These are phyloP conservation scores for Sebastes oblongus DNA, from an alignment of 2,797 vertebrate species.

Conservation along the genomic window DNA sequence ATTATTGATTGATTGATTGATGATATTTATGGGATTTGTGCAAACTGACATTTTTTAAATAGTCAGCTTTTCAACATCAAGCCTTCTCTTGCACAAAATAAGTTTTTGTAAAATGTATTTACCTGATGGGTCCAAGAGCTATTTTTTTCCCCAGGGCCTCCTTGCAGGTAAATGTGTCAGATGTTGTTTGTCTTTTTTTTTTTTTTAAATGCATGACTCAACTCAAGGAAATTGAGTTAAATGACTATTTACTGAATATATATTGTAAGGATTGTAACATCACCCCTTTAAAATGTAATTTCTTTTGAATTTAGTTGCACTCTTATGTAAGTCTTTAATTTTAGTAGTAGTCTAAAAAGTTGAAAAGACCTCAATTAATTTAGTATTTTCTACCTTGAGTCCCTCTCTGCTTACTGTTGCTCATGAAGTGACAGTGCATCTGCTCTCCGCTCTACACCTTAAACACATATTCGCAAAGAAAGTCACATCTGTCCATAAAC, in stretches of 20 bases:
- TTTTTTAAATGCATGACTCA: background rate
- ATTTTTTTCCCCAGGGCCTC: no score
- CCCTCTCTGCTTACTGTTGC: background rate
- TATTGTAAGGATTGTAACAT: background rate
- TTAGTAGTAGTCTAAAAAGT: background rate
- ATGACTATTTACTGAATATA: background rate
- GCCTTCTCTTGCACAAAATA: background rate
- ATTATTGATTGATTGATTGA: no score
- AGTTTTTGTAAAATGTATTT: background rate
- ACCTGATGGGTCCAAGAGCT: background rate
- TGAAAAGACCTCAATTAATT: background rate
- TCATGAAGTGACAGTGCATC: background rate
- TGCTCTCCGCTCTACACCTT: background rate
- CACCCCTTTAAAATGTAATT: background rate
- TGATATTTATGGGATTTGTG: background rate
- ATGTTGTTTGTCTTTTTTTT: background rate
- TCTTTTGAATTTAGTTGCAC: background rate
- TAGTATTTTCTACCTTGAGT: background rate
- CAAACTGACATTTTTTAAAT: background rate
- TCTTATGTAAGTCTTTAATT: background rate
- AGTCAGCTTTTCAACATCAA: background rate
- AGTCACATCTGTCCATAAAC: slow-evolving; percentile 5
- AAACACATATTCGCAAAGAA: background rate
- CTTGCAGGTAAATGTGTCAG: no score
- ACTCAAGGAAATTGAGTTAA: background rate